Percentiles rank a stretch among this genome's conserved stretches.
phyloP scores from a whole-genome alignment of 2,888 invertebrate species.

The Ophioninae sp. region DNA sequence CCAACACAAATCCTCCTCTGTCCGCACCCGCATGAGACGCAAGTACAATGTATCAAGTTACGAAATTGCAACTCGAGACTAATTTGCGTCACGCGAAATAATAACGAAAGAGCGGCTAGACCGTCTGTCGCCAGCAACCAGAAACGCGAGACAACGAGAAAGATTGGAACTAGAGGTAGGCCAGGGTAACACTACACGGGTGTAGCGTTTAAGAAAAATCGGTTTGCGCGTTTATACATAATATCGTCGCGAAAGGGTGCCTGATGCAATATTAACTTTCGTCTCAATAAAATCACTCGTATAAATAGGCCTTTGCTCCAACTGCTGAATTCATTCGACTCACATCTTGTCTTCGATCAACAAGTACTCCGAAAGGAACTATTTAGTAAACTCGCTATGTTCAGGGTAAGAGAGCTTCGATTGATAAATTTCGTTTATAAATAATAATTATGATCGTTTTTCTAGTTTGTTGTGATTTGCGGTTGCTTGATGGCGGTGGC shows the following conservation, averaged over 20 bases:
- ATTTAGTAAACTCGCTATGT: constrained; percentile 25
- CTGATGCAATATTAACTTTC: constrained; percentile 24
- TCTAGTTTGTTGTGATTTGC: constrained; percentile 69
- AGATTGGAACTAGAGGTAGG: constrained; percentile 8
- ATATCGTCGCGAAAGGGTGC: constrained; percentile 8
- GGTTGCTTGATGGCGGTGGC: constrained; percentile 73
- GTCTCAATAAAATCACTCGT: constrained; percentile 23
- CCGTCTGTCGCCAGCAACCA: neutral
- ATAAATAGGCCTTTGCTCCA: constrained; percentile 43
- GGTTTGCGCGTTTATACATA: constrained; percentile 5
- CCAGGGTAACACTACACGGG: constrained; percentile 23
- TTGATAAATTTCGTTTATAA: neutral
- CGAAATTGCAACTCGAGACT: constrained; percentile 24
- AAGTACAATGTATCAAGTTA: constrained; percentile 37
- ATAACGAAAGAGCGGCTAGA: constrained; percentile 18
- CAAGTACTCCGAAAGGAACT: neutral
- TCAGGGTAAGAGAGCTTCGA: constrained; percentile 38
- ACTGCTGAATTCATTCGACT: constrained; percentile 49
- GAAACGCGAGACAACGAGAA: constrained; percentile 20
- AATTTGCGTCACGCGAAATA: constrained; percentile 43
- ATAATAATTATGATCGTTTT: neutral
- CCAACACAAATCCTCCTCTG: constrained; percentile 18
- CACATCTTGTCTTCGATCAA: constrained; percentile 16
- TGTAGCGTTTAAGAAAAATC: constrained; percentile 3
- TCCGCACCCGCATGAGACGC: neutral